phyloP scores from a whole-genome alignment of 1,140 invertebrate species.

The Drosophila athabasca region DNA sequence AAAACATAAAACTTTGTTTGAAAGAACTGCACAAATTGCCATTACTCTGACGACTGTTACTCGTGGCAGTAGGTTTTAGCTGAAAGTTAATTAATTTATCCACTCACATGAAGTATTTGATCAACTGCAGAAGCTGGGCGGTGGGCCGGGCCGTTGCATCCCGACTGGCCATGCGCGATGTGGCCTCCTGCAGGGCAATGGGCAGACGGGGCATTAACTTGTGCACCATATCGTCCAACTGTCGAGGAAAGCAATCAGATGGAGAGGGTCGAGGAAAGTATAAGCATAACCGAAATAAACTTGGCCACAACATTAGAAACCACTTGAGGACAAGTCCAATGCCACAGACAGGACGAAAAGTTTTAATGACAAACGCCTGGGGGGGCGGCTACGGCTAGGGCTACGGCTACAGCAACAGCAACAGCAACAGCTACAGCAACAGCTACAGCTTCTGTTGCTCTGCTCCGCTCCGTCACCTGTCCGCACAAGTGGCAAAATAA shows the following conservation, averaged over 20 bases:
- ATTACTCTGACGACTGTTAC: conserved; percentile 6
- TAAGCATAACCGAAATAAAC: conserved; percentile 51
- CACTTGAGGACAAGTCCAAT: conserved; percentile 49
- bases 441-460: conserved; percentile 6
- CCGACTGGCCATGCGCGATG: conserved; percentile 91
- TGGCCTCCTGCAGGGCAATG: conserved; percentile 93
- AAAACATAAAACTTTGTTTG: conserved; percentile 45
- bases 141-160: conserved; percentile 93
- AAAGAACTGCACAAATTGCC: conserved; percentile 59
- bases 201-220: conserved; percentile 91
- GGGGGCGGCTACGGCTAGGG: neutral
- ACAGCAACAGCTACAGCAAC: too few relatives aligned
- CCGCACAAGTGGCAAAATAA: conserved; percentile 74
- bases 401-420: conserved; percentile 1
- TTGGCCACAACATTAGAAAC: conserved; percentile 69
- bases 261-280: neutral
- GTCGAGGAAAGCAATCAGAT: conserved; percentile 9
- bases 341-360: conserved; percentile 50
- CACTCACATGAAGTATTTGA: conserved; percentile 94
- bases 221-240: conserved; percentile 92
- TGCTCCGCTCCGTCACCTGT: conserved; percentile 36
- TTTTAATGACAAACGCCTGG: conserved; percentile 71
- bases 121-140: conserved; percentile 93
- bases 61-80: conserved; percentile 40
- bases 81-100: conserved; percentile 74